Evolutionary conservation across 2,113 vertebrate species (phyloP).

Genomic region (Boleophthalmus pectinirostris): DNA sequence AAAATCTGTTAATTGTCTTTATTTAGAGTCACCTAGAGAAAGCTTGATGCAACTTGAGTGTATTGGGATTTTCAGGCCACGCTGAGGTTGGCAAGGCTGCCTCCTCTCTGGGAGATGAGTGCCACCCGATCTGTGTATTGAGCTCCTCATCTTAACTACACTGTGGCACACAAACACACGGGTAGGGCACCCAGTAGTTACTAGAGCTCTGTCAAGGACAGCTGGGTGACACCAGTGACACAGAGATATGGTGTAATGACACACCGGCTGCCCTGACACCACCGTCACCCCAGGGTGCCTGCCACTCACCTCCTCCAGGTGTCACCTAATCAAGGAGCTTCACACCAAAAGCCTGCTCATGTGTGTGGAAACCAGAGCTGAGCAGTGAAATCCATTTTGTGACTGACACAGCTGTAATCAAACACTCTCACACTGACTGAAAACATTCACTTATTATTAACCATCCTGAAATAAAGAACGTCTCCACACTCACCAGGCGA

Average conservation of each 20-base stretch:
- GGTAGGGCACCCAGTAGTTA: conserved; percentile 27
- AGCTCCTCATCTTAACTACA: conserved; percentile 61
- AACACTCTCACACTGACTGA: background rate
- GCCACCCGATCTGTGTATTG: conserved; percentile 62
- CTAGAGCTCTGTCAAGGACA: conserved; percentile 47
- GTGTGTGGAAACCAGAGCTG: conserved; percentile 10
- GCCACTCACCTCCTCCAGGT: conserved; percentile 51
- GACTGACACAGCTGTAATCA: conserved; percentile 16
- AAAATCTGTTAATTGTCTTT: background rate
- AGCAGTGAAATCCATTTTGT: conserved; percentile 12
- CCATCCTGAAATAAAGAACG: background rate
- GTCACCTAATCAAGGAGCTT: conserved; percentile 62
- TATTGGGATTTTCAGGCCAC: conserved; percentile 30
- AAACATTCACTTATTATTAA: conserved; percentile 8
- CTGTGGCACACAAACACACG: conserved; percentile 30
- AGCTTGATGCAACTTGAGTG: conserved; percentile 15
- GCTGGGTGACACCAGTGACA: conserved; percentile 52
- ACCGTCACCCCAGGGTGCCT: conserved; percentile 64
- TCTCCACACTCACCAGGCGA: conserved; percentile 82
- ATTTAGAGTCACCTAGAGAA: background rate
- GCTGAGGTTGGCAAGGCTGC: conserved; percentile 12
- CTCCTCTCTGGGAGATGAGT: conserved; percentile 42
- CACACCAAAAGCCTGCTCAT: conserved; percentile 19
- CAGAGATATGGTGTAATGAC: conserved; percentile 63
- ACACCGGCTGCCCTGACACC: conserved; percentile 59